A percentile compares a stretch with the other conserved stretches of the same genome.
Conservation (phyloP, 1,140 invertebrate genomes). For the Archivesica marissinica region DNA sequence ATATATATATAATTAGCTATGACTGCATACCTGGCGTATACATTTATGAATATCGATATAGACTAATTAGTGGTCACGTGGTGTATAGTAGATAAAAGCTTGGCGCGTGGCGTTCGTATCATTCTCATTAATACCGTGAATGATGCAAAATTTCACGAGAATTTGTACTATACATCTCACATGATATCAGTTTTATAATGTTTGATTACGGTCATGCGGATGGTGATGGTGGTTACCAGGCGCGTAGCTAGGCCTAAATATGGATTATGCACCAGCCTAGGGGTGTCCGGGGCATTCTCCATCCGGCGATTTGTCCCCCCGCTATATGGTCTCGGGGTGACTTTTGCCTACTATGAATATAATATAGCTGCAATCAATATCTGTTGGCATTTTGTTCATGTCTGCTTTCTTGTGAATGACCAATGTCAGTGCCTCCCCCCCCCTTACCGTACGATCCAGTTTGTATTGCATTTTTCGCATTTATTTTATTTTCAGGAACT, state of each 20-base stretch:
- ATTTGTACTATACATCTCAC: too few species aligned
- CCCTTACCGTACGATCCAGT: too few species aligned
- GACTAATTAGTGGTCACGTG: not conserved
- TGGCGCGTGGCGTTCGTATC: not conserved
- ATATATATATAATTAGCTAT: not conserved
- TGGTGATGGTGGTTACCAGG: not conserved
- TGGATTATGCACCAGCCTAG: not conserved
- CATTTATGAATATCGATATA: not conserved
- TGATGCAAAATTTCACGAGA: conserved; percentile 21
- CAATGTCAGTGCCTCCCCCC: too few species aligned
- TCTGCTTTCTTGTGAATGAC: too few species aligned
- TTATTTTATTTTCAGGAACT: too few species aligned
- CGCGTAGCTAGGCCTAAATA: not conserved
- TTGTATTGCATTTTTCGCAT: too few species aligned
- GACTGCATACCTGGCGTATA: not conserved
- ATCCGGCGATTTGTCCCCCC: not conserved
- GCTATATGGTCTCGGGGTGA: not conserved
- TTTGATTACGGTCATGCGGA: not conserved
- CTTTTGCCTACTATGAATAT: not conserved
- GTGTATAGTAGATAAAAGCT: not conserved
- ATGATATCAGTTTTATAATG: not conserved
- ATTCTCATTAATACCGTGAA: too few species aligned
- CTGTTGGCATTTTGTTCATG: too few species aligned
- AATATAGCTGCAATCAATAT: too few species aligned
- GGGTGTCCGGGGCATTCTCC: not conserved